Evolutionary conservation across 2,888 invertebrate genomes (phyloP), one percentile per base, ranked within the genome.

Genomic region (Danaus chrysippus): DNA sequence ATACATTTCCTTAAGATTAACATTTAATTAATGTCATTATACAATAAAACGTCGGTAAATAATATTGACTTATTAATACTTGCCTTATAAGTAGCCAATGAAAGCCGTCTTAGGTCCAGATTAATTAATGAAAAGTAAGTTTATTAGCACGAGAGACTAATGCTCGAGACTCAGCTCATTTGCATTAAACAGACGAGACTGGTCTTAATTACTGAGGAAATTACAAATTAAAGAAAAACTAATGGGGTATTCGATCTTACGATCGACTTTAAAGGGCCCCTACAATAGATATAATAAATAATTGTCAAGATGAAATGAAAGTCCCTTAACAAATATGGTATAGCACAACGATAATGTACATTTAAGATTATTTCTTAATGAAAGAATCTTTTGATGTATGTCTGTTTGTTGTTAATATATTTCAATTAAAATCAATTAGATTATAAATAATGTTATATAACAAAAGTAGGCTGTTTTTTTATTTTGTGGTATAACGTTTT

Each of bases 141-240:
- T 86, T 82, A 83, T 82, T 86, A 84, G 82, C 80, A 83, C 87
- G 82, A 85, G 79, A 67, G 81, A 83, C 89, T 91, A 90, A 90
- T 90, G 89, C 89, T 90, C 85, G 83, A 75, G 86, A 85, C 85
- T 85, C 82, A 80, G 74, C 84, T 90, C 88, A 91, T 91, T 90
- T 89, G 87, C 91, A 91, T 90, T 79, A 79, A 90, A 91, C 89
- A 89, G 82, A 79, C 83, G 81, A 78, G 72, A 70, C 76, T 79
- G 80, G 76, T 84, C 86, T 89, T 90, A 87, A 89, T 89, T 87
- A 89, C 88, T 83, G 84, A 74, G 87, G 83, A 87, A 87, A 87
- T 86, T 86, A 89, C 88, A 87, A 89, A 89, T 87, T 86, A 84
- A 86, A 84, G 76, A 82, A 86, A 85, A 86, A 85, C 72, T 74